Conservation (phyloP, 2,113 vertebrate genomes). For the Ondatra zibethicus region DNA sequence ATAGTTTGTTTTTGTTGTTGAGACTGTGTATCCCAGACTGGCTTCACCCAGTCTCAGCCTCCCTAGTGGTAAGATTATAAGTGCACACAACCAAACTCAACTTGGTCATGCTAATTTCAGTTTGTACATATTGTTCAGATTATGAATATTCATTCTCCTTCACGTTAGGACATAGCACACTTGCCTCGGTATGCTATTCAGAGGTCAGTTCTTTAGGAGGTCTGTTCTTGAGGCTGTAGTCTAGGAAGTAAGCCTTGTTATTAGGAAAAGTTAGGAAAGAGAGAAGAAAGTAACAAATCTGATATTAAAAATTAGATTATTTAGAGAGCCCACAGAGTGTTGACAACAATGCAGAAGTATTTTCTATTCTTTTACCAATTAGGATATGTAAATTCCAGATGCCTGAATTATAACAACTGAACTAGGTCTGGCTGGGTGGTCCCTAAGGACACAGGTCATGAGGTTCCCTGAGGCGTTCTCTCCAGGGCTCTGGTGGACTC, state of each 20-base stretch:
- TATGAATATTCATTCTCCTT: background rate
- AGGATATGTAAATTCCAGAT: slow-evolving; percentile 13
- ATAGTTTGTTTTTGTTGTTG: background rate
- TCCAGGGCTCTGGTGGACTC: slow-evolving; percentile 44
- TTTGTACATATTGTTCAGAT: background rate
- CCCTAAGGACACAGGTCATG: slow-evolving; percentile 19
- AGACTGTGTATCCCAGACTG: too few species aligned
- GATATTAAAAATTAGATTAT: slow-evolving; percentile 4
- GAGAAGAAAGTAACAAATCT: background rate
- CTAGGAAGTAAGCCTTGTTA: background rate
- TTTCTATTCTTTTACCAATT: background rate
- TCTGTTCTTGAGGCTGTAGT: background rate
- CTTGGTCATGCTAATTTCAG: background rate
- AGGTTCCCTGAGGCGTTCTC: slow-evolving; percentile 7
- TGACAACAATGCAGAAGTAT: background rate
- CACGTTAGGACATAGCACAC: background rate
- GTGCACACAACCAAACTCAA: background rate
- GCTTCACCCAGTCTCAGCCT: background rate
- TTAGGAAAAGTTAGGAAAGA: background rate
- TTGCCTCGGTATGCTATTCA: background rate
- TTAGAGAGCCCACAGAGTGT: background rate
- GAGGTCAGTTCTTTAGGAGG: background rate
- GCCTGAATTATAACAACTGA: background rate
- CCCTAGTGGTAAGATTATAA: background rate
- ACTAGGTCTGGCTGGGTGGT: background rate